A percentile compares a stretch with the other conserved stretches of the same genome.
Evolutionary conservation across 2,113 vertebrate species (phyloP).

Genomic region (Micronycteris hirsuta): DNA sequence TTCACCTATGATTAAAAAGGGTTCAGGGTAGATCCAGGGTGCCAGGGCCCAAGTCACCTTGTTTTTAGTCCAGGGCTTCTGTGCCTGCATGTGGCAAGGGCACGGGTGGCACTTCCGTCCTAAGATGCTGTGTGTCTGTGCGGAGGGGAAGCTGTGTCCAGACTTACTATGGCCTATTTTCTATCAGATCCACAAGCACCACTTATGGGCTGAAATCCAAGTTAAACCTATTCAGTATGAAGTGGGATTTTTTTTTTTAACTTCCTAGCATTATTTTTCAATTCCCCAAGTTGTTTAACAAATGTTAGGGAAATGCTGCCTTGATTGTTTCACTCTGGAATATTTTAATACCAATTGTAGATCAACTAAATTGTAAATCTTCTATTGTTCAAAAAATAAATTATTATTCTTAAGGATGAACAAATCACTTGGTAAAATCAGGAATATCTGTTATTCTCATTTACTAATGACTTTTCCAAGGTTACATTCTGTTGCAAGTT

Average conservation of each 20-base stretch:
- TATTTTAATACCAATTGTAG: neutral
- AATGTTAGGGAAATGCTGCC: neutral
- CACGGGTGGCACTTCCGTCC: neutral
- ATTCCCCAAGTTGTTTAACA: neutral
- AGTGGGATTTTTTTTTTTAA: neutral
- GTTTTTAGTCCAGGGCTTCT: neutral
- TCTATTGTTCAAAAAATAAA: neutral
- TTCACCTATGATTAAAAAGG: neutral
- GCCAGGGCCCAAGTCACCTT: neutral
- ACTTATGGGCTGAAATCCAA: neutral
- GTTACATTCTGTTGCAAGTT: slow-evolving; percentile 42
- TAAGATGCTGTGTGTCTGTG: neutral
- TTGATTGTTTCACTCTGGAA: slow-evolving; percentile 17
- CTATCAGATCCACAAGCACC: neutral
- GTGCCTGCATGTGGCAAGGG: neutral
- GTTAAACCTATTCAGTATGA: neutral
- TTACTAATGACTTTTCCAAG: slow-evolving; percentile 33
- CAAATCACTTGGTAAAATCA: slow-evolving; percentile 15
- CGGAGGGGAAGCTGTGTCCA: neutral
- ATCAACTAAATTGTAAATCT: neutral
- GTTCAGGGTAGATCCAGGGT: neutral
- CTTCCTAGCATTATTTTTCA: neutral
- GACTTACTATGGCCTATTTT: neutral
- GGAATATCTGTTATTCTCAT: neutral
- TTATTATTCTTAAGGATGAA: neutral